Evolutionary conservation across 2,797 vertebrate species (phyloP).

Genomic region (Clamator glandarius): DNA sequence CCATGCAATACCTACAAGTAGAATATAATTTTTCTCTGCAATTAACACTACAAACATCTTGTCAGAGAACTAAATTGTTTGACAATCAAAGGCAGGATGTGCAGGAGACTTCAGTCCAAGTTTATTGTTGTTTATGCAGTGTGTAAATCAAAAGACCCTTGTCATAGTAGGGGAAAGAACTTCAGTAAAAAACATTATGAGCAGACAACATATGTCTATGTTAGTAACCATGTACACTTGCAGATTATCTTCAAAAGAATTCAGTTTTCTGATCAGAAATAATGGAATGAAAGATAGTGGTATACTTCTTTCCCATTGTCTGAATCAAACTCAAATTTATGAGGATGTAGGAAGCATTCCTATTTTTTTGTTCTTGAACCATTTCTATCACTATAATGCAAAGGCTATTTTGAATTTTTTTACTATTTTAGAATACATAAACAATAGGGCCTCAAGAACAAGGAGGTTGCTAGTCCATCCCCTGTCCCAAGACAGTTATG

Average conservation of each 20-base stretch:
- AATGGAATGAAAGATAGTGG: not conserved
- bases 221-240: not conserved
- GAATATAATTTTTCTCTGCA: not conserved
- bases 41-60: not conserved
- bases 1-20: not conserved
- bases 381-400: not conserved
- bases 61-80: constrained; percentile 42
- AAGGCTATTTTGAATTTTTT: not conserved
- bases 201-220: not conserved
- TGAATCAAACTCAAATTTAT: not conserved
- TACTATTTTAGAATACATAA: not conserved
- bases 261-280: not conserved
- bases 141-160: constrained; percentile 6
- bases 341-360: not conserved
- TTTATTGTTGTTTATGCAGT: constrained; percentile 33
- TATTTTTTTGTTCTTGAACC: not conserved
- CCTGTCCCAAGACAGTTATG: not conserved
- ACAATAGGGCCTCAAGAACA: not conserved
- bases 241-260: not conserved
- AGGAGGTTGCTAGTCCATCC: not conserved
- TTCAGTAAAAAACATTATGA: constrained; percentile 1
- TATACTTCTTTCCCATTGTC: not conserved
- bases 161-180: not conserved
- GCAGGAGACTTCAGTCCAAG: not conserved
- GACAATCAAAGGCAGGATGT: constrained; percentile 15